Evolutionary conservation across 2,888 invertebrate species (phyloP).

Genomic region (Perizoma affinitatum): DNA sequence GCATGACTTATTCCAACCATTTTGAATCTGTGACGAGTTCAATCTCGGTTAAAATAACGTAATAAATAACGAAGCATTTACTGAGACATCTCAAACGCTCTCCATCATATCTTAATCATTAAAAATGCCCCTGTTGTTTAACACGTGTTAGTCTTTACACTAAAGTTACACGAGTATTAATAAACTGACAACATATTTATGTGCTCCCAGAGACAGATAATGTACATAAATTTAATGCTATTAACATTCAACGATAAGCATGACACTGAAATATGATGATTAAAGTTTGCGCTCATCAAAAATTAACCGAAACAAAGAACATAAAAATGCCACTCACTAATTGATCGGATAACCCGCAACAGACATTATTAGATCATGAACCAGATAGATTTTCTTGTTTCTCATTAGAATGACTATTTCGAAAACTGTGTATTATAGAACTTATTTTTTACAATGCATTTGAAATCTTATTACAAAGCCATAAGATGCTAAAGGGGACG

Average conservation of each 20-base stretch:
- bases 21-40: conserved; percentile 34
- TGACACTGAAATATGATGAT: conserved; percentile 51
- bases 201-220: conserved; percentile 61
- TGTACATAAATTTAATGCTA: conserved; percentile 66
- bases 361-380: conserved; percentile 62
- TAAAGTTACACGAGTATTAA: conserved; percentile 62
- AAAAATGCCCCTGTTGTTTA: conserved; percentile 52
- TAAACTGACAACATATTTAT: conserved; percentile 75
- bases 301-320: conserved; percentile 35
- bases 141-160: conserved; percentile 63
- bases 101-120: conserved; percentile 47
- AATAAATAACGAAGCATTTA: conserved; percentile 35
- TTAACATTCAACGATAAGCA: conserved; percentile 51
- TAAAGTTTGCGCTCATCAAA: conserved; percentile 32
- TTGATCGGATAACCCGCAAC: conserved; percentile 58
- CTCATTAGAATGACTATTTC: conserved; percentile 63
- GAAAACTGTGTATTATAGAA: conserved; percentile 44
- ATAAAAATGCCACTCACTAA: conserved; percentile 39
- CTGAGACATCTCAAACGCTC: conserved; percentile 40
- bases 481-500: conserved; percentile 46
- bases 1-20: conserved; percentile 52
- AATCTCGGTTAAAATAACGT: conserved; percentile 29
- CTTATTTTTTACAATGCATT: conserved; percentile 34
- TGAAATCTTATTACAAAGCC: conserved; percentile 38
- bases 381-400: conserved; percentile 60